A percentile compares a stretch with the other conserved stretches of the same genome.
These are phyloP conservation scores for Panagrolaimus sp. DNA, from an alignment of 1,140 invertebrate genomes.

Conservation along the genomic window DNA sequence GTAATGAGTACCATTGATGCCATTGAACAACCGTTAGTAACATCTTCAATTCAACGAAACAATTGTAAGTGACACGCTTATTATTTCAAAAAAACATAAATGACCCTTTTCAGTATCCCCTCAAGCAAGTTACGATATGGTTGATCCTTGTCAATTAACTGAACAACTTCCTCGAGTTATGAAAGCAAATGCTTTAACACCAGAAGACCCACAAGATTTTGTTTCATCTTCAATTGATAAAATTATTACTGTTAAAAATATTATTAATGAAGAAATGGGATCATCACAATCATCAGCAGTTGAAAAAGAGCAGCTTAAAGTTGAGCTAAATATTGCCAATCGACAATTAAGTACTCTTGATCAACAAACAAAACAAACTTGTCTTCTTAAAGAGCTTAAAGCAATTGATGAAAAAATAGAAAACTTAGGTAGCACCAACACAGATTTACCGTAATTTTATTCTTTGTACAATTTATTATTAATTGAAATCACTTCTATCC, in stretches of 20 bases:
- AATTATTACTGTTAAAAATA: constrained; percentile 52
- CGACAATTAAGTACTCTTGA: constrained; percentile 44
- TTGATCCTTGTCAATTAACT: constrained; percentile 36
- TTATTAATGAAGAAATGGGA: constrained; percentile 33
- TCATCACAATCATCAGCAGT: constrained; percentile 36
- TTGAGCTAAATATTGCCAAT: constrained; percentile 40
- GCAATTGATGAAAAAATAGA: constrained; percentile 36
- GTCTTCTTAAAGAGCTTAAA: constrained; percentile 41
- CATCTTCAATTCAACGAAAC: constrained; percentile 38
- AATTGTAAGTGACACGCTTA: constrained; percentile 27
- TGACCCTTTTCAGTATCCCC: constrained; percentile 33
- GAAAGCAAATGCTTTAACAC: constrained; percentile 29
- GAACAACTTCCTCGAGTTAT: constrained; percentile 44
- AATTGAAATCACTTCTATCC: too few species aligned
- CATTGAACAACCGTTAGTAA: constrained; percentile 44
- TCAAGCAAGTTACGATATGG: constrained; percentile 34
- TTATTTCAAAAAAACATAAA: constrained; percentile 1
- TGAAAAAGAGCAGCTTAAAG: constrained; percentile 43
- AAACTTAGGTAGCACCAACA: constrained; percentile 1
- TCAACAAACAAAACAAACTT: constrained; percentile 41
- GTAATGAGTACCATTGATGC: constrained; percentile 46
- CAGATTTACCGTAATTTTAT: constrained; percentile 6
- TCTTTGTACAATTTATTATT: background rate
- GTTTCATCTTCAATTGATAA: constrained; percentile 46
- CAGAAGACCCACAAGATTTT: constrained; percentile 45